Evolutionary conservation across 2,888 invertebrate species (phyloP).

Genomic region (Drosophila koepferae): DNA sequence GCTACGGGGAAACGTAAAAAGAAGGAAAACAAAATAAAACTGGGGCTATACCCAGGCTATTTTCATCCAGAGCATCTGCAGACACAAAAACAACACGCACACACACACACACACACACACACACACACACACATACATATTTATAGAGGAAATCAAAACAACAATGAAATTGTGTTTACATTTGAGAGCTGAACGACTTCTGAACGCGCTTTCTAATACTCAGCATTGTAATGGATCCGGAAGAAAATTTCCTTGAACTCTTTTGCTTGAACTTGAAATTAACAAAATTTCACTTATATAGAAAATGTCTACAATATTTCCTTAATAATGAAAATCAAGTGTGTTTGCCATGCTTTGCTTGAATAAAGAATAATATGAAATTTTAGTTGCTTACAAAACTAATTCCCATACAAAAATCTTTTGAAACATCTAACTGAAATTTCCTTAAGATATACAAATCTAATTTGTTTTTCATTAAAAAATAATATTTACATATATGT

Average conservation of each 20-base stretch:
- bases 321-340: too few relatives aligned
- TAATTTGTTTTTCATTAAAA: too few relatives aligned
- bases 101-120: neutral
- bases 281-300: neutral
- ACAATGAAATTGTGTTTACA: constrained; percentile 23
- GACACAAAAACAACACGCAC: constrained; percentile 23
- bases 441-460: too few relatives aligned
- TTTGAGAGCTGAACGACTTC: constrained; percentile 1
- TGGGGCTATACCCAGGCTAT: constrained; percentile 66
- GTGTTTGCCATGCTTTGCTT: too few relatives aligned
- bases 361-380: too few relatives aligned
- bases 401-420: too few relatives aligned
- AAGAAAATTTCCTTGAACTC: neutral
- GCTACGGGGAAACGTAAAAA: constrained; percentile 2
- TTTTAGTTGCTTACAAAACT: too few relatives aligned
- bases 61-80: constrained; percentile 78
- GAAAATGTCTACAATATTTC: too few relatives aligned
- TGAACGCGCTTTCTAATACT: constrained; percentile 6
- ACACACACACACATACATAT: constrained; percentile 2
- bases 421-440: too few relatives aligned
- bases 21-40: constrained; percentile 22
- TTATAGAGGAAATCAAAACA: constrained; percentile 31
- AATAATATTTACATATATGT: too few relatives aligned
- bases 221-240: too few relatives aligned
- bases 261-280: neutral